These are phyloP conservation scores for Echinops telfairi DNA, from an alignment of 2,113 vertebrate genomes.

Conservation along the genomic window DNA sequence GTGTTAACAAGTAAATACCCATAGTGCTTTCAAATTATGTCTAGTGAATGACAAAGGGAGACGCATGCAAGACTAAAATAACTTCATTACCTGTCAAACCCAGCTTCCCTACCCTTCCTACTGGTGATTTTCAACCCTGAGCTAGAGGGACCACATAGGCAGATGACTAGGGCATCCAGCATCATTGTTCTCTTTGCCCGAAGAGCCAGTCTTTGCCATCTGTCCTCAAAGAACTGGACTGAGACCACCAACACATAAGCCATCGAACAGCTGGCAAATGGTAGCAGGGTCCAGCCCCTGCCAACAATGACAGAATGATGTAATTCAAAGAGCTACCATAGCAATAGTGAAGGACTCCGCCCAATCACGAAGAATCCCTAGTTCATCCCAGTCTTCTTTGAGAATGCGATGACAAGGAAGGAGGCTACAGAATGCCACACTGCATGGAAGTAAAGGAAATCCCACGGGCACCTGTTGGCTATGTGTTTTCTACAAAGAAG, in stretches of 20 bases:
- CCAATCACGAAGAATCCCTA: not conserved
- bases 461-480: constrained; percentile 58
- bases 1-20: constrained; percentile 48
- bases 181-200: constrained; percentile 11
- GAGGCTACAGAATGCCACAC: constrained; percentile 49
- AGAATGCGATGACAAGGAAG: constrained; percentile 68
- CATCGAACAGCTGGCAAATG: constrained; percentile 39
- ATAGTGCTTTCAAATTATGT: constrained; percentile 29
- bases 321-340: constrained; percentile 15
- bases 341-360: constrained; percentile 62
- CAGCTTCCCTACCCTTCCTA: not conserved
- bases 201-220: constrained; percentile 38
- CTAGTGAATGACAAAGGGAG: not conserved
- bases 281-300: constrained; percentile 26
- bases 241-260: not conserved
- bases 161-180: not conserved
- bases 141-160: not conserved
- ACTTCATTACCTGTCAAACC: not conserved
- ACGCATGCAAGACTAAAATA: not conserved
- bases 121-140: not conserved
- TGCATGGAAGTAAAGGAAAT: constrained; percentile 62
- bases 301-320: constrained; percentile 14
- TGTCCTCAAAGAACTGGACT: constrained; percentile 64
- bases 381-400: fast-evolving
- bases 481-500: constrained; percentile 70